These are phyloP conservation scores for Onychomys arenicola DNA, from an alignment of 2,797 vertebrate species.

Conservation along the genomic window DNA sequence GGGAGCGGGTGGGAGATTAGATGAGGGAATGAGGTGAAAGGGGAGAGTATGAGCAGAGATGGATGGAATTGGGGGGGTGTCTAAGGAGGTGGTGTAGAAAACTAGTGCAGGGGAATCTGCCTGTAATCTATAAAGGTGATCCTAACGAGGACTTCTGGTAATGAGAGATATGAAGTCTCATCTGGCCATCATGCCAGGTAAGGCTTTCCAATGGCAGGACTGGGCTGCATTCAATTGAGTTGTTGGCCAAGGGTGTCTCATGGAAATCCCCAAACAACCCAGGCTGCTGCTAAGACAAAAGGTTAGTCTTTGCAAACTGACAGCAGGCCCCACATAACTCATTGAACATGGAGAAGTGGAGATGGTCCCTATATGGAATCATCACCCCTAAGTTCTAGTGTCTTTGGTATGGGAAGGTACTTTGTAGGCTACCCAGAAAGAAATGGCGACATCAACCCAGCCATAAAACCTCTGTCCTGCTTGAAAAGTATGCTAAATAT, in stretches of 20 bases:
- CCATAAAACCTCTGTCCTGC: neutral
- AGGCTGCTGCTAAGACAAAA: neutral
- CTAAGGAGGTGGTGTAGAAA: neutral
- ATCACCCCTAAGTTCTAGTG: neutral
- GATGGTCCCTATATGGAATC: neutral
- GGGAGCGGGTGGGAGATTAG: neutral
- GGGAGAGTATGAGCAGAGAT: neutral
- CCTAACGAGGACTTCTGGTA: neutral
- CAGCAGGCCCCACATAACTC: neutral
- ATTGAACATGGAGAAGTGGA: neutral
- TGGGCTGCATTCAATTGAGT: neutral
- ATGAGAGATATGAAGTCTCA: neutral
- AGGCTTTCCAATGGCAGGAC: neutral
- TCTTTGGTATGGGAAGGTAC: neutral
- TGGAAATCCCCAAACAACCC: neutral
- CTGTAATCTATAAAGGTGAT: neutral
- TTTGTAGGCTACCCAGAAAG: neutral
- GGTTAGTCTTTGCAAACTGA: neutral
- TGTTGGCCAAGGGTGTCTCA: neutral
- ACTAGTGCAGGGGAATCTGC: neutral
- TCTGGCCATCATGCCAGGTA: neutral
- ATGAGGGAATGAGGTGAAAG: neutral
- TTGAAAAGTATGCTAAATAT: neutral
- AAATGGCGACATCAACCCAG: neutral
- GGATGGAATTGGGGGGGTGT: neutral